phyloP scores from a whole-genome alignment of 2,888 invertebrate species.

The Formica aserva region DNA sequence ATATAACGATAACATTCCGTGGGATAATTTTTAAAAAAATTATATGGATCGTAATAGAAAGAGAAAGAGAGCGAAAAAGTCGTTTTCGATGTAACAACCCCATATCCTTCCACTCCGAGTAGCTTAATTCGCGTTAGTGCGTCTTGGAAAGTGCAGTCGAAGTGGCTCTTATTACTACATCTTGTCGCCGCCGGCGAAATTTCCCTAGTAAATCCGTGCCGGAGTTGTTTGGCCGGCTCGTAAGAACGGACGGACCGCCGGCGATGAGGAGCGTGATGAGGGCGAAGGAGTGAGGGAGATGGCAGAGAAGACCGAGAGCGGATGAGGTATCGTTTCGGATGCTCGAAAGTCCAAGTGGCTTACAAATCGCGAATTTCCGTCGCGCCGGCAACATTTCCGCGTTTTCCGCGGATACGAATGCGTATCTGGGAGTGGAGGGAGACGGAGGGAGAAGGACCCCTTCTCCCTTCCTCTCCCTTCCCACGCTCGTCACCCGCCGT shows the following conservation, averaged over 20 bases:
- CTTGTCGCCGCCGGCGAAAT: constrained; percentile 67
- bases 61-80: constrained; percentile 13
- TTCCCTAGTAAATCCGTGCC: constrained; percentile 72
- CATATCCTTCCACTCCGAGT: constrained; percentile 7
- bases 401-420: constrained; percentile 58
- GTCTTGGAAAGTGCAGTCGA: constrained; percentile 57
- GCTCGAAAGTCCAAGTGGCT: constrained; percentile 77
- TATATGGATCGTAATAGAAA: not conserved
- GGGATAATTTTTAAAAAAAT: not conserved
- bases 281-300: not conserved
- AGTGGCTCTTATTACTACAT: constrained; percentile 73
- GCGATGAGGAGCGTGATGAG: constrained; percentile 12
- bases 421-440: constrained; percentile 34
- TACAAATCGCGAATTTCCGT: constrained; percentile 78
- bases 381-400: constrained; percentile 67
- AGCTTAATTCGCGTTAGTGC: constrained; percentile 64
- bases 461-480: not conserved
- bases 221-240: constrained; percentile 71
- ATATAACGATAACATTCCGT: not conserved
- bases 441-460: not conserved
- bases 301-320: constrained; percentile 48
- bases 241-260: constrained; percentile 60
- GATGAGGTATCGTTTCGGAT: constrained; percentile 77
- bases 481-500: constrained; percentile 48
- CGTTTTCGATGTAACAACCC: constrained; percentile 15